Evolutionary conservation across 2,888 invertebrate genomes (phyloP).

Genomic region (Diadromus collaris): DNA sequence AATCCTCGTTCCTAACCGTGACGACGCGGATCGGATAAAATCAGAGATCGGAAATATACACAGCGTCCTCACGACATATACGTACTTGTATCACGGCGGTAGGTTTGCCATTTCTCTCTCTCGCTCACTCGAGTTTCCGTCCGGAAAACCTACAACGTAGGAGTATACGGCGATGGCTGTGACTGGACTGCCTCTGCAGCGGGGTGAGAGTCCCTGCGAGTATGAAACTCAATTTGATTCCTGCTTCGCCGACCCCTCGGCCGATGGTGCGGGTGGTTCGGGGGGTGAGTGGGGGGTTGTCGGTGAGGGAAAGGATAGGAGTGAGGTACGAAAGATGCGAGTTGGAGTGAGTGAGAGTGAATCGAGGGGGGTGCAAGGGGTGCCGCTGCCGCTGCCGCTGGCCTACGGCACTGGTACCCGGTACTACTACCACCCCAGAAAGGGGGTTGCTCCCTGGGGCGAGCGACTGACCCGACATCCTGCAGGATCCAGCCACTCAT

Average conservation of each 20-base stretch:
- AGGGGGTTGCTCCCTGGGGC: slow-evolving; percentile 78
- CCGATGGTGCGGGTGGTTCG: slow-evolving; percentile 47
- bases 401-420: slow-evolving; percentile 45
- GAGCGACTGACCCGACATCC: slow-evolving; percentile 79
- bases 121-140: background rate
- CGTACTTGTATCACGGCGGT: background rate
- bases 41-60: slow-evolving; percentile 36
- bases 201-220: slow-evolving; percentile 74
- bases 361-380: slow-evolving; percentile 52
- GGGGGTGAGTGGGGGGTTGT: slow-evolving; percentile 56
- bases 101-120: background rate
- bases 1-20: background rate
- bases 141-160: slow-evolving; percentile 35
- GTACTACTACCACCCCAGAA: slow-evolving; percentile 70
- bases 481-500: slow-evolving; percentile 78
- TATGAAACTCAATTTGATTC: slow-evolving; percentile 80
- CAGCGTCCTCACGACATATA: background rate
- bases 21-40: slow-evolving; percentile 17
- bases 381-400: slow-evolving; percentile 61
- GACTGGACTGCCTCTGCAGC: slow-evolving; percentile 51
- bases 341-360: slow-evolving; percentile 48
- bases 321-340: slow-evolving; percentile 59
- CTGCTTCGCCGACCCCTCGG: slow-evolving; percentile 70
- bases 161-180: slow-evolving; percentile 39
- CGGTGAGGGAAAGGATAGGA: slow-evolving; percentile 55